These are phyloP conservation scores for Ichneumoninae sp. DNA, from an alignment of 2,888 invertebrate genomes.

Conservation along the genomic window DNA sequence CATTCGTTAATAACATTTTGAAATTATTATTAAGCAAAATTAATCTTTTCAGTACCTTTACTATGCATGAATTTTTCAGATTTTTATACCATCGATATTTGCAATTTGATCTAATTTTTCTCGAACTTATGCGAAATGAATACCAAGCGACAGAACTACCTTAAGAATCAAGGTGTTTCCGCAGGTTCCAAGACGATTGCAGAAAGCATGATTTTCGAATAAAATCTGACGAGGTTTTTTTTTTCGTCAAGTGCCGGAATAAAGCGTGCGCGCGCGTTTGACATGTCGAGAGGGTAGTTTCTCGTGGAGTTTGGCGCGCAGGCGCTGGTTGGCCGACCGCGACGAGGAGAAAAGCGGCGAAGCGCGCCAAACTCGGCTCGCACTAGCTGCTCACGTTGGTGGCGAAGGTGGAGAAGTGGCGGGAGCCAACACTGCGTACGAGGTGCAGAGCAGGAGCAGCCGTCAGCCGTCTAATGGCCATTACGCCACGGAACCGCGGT, in stretches of 20 bases:
- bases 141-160: no score
- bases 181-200: not conserved
- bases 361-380: constrained; percentile 73
- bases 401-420: constrained; percentile 43
- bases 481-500: constrained; percentile 73
- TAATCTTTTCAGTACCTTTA: no score
- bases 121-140: no score
- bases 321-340: constrained; percentile 53
- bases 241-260: not conserved
- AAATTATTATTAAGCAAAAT: no score
- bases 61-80: no score
- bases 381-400: constrained; percentile 23
- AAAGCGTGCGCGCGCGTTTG: constrained; percentile 24
- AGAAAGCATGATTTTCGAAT: no score
- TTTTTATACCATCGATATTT: no score
- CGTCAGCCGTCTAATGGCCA: constrained; percentile 69
- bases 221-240: not conserved
- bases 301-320: constrained; percentile 11
- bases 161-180: not conserved
- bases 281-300: constrained; percentile 34
- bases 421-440: constrained; percentile 44
- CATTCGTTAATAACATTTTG: no score
- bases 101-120: no score
- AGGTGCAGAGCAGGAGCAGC: constrained; percentile 46
- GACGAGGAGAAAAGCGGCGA: constrained; percentile 63